phyloP scores from a whole-genome alignment of 2,888 invertebrate genomes.

The Drosophila mimica region DNA sequence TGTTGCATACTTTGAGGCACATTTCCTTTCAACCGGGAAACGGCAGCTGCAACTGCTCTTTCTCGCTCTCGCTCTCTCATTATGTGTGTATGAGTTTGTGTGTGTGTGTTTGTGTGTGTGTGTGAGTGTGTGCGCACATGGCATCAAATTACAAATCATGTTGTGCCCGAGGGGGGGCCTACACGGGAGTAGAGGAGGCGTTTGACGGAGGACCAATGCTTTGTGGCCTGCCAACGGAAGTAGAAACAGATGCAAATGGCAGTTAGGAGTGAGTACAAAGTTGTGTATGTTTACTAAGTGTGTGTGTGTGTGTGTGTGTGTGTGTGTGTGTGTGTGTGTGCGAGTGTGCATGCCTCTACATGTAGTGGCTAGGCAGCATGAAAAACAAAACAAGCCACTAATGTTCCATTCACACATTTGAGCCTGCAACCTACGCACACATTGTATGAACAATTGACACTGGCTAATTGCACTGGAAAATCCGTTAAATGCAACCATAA shows the following conservation, averaged over 20 bases:
- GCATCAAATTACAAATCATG: slow-evolving; percentile 75
- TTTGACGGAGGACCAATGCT: slow-evolving; percentile 39
- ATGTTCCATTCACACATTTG: slow-evolving; percentile 51
- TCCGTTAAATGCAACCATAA: slow-evolving; percentile 62
- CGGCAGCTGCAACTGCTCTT: slow-evolving; percentile 33
- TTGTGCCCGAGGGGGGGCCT: slow-evolving; percentile 24
- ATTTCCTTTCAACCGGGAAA: slow-evolving; percentile 54
- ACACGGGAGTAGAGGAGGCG: neutral
- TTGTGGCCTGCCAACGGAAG: slow-evolving; percentile 71
- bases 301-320: slow-evolving; percentile 2
- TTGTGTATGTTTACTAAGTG: slow-evolving; percentile 9
- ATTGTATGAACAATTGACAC: slow-evolving; percentile 64
- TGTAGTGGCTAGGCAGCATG: slow-evolving; percentile 29
- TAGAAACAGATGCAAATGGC: slow-evolving; percentile 75
- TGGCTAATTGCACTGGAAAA: slow-evolving; percentile 72
- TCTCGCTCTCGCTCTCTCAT: neutral
- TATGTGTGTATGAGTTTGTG: neutral
- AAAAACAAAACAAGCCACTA: slow-evolving; percentile 65
- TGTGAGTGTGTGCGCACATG: slow-evolving; percentile 36
- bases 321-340: slow-evolving; percentile 10
- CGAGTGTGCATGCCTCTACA: slow-evolving; percentile 15
- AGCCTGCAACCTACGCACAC: slow-evolving; percentile 10
- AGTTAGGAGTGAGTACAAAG: slow-evolving; percentile 37
- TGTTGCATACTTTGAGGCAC: slow-evolving; percentile 75
- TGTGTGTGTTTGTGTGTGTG: neutral